Percentiles rank a stretch among this genome's conserved stretches.
These are phyloP conservation scores for Nasonia longicornis DNA, from an alignment of 1,140 invertebrate species.

Conservation along the genomic window DNA sequence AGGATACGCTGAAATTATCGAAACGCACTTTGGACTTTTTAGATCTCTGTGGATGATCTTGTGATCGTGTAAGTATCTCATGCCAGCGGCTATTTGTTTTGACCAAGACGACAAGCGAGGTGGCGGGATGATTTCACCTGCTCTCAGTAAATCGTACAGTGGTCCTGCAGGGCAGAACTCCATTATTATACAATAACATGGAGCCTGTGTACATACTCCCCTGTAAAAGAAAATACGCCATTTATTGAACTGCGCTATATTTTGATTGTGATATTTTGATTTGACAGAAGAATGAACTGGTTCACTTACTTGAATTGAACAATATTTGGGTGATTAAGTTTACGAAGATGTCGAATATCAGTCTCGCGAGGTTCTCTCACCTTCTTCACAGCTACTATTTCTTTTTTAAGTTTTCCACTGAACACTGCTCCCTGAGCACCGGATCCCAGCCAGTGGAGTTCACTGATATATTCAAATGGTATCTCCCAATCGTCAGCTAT, in stretches of 20 bases:
- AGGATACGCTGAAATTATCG: not conserved
- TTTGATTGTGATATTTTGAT: not conserved
- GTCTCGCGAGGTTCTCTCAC: conserved; percentile 93
- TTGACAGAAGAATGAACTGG: not conserved
- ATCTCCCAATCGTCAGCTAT: conserved; percentile 91
- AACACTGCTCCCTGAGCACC: conserved; percentile 98
- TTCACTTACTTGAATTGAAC: conserved; percentile 88
- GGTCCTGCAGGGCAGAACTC: conserved; percentile 97
- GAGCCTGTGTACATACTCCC: conserved; percentile 93
- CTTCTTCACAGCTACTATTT: conserved; percentile 96
- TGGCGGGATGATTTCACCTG: conserved; percentile 85
- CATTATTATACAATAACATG: conserved; percentile 97
- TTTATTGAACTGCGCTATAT: conserved; percentile 2
- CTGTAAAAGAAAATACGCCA: conserved; percentile 68
- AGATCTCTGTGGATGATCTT: conserved; percentile 98
- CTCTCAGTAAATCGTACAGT: conserved; percentile 89
- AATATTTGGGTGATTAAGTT: conserved; percentile 97
- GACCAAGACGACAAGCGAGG: conserved; percentile 90
- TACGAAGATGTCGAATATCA: conserved; percentile 92
- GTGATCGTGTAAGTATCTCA: conserved; percentile 95
- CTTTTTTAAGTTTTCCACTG: conserved; percentile 84
- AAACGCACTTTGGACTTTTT: conserved; percentile 93
- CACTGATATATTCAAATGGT: conserved; percentile 91
- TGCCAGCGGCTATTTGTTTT: conserved; percentile 94
- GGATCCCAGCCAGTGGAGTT: conserved; percentile 93